Evolutionary conservation across 2,113 vertebrate species (phyloP), one percentile per base, ranked within the genome.

Genomic region (Coptodon rendalli): DNA sequence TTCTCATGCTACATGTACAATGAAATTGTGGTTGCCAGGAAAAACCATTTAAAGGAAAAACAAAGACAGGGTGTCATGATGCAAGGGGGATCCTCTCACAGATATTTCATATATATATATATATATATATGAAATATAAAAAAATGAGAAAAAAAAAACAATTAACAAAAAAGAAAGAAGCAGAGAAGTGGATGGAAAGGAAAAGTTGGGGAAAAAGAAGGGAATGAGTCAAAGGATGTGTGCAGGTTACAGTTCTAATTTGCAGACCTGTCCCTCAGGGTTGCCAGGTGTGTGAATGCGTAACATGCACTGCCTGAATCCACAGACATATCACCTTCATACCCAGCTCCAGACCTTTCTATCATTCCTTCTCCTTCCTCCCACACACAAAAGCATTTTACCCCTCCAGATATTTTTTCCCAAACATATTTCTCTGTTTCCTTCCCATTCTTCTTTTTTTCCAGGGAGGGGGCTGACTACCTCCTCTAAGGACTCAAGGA

Each of bases 201-300:
- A 6, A 76, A 19, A 31, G 48, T 4, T 34, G 2, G 36, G 9
- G 45, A 12, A 3, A 61, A 14, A 22, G 78, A 59, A 53, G 7
- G n/a, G 31, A 54, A 57, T 31, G 48, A 79, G 50, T 81, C n/a
- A 85, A 80, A 85, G 84, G 83, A 61, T 86, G 85, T 14, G 43
- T 57, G 19, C 57, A 80, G 89, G 89, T 90, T 87, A 80, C 24
- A 29, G 56, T 89, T 91, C 43, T 92, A 86, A 86, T 93, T 89
- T 68, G 31, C 54, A 48, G 76, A 78, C n/a, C 63, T 10, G 61
- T 86, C 89, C 86, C 90, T 89, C 54, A 3, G 87, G 90, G 84
- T 87, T 73, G 17, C 71, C 91, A 92, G 91, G 92, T 92, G 89
- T 85, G 91, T 50, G 53, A 82, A 84, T 48, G 81, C 59, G 54